phyloP scores from a whole-genome alignment of 1,140 invertebrate species.

The Polyergus mexicanus region DNA sequence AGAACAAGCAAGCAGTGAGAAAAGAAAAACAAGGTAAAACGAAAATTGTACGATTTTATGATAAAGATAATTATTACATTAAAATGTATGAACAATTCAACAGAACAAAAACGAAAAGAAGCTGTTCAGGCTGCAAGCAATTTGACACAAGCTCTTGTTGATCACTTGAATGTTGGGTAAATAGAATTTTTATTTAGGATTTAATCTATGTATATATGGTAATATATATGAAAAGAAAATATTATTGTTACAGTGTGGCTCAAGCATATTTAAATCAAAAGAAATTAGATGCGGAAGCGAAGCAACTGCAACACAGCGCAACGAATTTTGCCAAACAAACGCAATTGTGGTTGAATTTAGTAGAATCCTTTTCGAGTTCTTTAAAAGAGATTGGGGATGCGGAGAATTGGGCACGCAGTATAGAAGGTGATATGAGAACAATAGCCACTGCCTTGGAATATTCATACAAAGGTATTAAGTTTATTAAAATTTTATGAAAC shows the following conservation, averaged over 20 bases:
- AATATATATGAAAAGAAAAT: background rate
- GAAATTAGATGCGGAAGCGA: slow-evolving; percentile 98
- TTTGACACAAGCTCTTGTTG: slow-evolving; percentile 97
- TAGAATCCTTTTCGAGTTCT: slow-evolving; percentile 98
- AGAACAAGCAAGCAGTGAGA: slow-evolving; percentile 90
- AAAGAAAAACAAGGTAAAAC: slow-evolving; percentile 94
- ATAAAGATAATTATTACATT: slow-evolving; percentile 34
- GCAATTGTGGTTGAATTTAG: slow-evolving; percentile 97
- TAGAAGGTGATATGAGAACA: slow-evolving; percentile 98
- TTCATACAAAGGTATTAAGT: slow-evolving; percentile 94
- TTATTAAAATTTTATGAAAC: background rate
- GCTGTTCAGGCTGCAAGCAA: slow-evolving; percentile 96
- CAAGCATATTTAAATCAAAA: slow-evolving; percentile 99
- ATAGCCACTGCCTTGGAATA: slow-evolving; percentile 97
- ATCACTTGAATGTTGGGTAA: slow-evolving; percentile 99
- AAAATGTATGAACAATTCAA: slow-evolving; percentile 75
- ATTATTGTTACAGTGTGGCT: slow-evolving; percentile 90
- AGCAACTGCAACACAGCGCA: slow-evolving; percentile 97
- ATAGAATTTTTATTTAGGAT: slow-evolving; percentile 63
- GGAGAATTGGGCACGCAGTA: slow-evolving; percentile 99
- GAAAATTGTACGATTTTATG: slow-evolving; percentile 25
- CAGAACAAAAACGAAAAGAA: slow-evolving; percentile 97
- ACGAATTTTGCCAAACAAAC: slow-evolving; percentile 98
- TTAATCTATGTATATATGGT: background rate
- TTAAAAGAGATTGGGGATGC: slow-evolving; percentile 99